Conservation (phyloP, 1,140 invertebrate species). For the Bombus pascuorum region DNA sequence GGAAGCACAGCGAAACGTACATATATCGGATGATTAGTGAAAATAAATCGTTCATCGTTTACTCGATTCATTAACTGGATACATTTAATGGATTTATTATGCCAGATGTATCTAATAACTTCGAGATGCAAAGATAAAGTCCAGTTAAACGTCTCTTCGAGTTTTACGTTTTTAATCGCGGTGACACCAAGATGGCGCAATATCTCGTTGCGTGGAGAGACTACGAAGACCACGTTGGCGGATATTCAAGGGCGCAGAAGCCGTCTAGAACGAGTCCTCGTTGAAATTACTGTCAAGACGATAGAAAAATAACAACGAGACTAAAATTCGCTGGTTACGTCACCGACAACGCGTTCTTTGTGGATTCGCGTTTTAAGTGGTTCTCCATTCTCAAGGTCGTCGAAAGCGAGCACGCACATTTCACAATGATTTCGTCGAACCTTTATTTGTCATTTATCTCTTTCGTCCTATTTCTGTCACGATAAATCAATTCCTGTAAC, state of each 20-base stretch:
- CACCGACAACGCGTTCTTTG: background rate
- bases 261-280: slow-evolving; percentile 17
- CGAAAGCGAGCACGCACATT: slow-evolving; percentile 19
- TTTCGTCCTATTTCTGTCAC: background rate
- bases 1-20: background rate
- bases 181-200: slow-evolving; percentile 54
- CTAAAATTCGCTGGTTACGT: background rate
- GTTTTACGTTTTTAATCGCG: slow-evolving; percentile 7
- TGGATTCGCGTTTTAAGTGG: background rate
- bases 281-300: background rate
- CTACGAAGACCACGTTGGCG: slow-evolving; percentile 34
- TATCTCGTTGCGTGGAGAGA: slow-evolving; percentile 25
- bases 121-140: background rate
- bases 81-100: background rate
- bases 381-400: slow-evolving; percentile 11
- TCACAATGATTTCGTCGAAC: background rate
- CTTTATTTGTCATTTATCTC: background rate
- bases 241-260: slow-evolving; percentile 46
- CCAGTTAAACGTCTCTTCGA: background rate
- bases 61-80: background rate
- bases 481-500: background rate
- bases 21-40: background rate
- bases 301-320: background rate
- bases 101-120: background rate
- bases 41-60: background rate